Conservation (phyloP, 2,797 vertebrate species). For the Nyctalus aviator region DNA sequence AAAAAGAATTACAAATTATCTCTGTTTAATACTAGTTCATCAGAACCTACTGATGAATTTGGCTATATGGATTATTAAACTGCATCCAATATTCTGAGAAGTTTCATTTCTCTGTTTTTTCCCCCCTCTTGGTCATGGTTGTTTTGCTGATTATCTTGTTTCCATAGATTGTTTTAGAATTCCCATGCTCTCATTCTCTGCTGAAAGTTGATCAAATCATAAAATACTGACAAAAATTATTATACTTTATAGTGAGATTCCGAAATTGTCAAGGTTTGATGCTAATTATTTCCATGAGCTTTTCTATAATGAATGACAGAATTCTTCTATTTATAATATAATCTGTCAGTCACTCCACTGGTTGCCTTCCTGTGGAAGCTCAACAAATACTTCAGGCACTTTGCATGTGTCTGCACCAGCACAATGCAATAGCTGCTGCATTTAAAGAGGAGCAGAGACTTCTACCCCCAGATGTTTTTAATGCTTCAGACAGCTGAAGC, state of each 20-base stretch:
- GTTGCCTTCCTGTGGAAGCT: neutral
- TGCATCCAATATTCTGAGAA: neutral
- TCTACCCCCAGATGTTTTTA: neutral
- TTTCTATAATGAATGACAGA: constrained; percentile 43
- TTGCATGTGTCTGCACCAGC: neutral
- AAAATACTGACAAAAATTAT: constrained; percentile 25
- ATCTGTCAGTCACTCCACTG: neutral
- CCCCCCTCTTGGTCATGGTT: neutral
- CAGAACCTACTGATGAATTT: neutral
- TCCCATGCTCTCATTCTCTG: neutral
- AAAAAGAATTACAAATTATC: neutral
- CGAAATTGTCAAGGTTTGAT: neutral
- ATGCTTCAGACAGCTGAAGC: neutral
- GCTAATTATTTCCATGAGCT: constrained; percentile 46
- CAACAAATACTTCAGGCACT: neutral
- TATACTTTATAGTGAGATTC: neutral
- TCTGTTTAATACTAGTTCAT: neutral
- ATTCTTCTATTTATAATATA: neutral
- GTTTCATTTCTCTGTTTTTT: neutral
- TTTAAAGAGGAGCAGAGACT: neutral
- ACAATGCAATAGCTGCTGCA: neutral
- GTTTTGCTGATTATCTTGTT: neutral
- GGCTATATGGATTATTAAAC: neutral
- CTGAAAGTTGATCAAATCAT: constrained; percentile 51
- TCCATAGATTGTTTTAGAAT: constrained; percentile 44